Percentiles rank a stretch among this genome's conserved stretches.
These are phyloP conservation scores for Glaucomys volans DNA, from an alignment of 2,113 vertebrate genomes.

Conservation along the genomic window DNA sequence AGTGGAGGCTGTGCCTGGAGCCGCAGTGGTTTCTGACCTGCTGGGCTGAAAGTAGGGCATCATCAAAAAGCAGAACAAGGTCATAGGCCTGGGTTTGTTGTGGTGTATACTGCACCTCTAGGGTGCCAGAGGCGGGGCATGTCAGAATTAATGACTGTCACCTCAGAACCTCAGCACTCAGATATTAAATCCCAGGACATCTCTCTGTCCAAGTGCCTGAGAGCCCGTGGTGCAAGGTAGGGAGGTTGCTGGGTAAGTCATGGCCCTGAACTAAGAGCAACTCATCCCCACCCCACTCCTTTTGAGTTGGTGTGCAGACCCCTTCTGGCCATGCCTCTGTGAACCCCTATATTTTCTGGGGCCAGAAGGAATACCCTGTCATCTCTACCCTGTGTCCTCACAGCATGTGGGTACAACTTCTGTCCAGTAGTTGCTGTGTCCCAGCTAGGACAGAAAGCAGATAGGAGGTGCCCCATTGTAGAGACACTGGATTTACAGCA, in stretches of 20 bases:
- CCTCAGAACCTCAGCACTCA: slow-evolving; percentile 57
- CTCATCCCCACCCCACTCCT: background rate
- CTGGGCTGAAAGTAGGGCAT: background rate
- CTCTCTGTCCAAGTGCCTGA: background rate
- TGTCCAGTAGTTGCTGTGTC: background rate
- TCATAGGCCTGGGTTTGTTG: slow-evolving; percentile 11
- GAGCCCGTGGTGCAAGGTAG: slow-evolving; percentile 17
- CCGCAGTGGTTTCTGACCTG: background rate
- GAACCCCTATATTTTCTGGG: slow-evolving; percentile 1
- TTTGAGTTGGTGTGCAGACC: background rate
- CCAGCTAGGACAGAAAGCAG: background rate
- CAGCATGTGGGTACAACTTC: background rate
- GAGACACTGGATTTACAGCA: background rate
- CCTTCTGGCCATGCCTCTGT: slow-evolving; percentile 1
- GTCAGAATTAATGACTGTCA: background rate
- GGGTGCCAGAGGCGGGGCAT: background rate
- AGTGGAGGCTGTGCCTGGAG: background rate
- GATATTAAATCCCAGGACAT: slow-evolving; percentile 53
- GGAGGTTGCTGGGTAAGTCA: background rate
- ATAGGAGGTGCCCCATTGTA: background rate
- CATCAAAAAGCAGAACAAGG: background rate
- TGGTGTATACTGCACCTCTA: background rate
- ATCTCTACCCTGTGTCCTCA: background rate
- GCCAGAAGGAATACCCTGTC: background rate
- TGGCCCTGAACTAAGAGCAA: background rate